These are phyloP conservation scores for Maconellicoccus hirsutus DNA, from an alignment of 1,140 invertebrate genomes.

Conservation along the genomic window DNA sequence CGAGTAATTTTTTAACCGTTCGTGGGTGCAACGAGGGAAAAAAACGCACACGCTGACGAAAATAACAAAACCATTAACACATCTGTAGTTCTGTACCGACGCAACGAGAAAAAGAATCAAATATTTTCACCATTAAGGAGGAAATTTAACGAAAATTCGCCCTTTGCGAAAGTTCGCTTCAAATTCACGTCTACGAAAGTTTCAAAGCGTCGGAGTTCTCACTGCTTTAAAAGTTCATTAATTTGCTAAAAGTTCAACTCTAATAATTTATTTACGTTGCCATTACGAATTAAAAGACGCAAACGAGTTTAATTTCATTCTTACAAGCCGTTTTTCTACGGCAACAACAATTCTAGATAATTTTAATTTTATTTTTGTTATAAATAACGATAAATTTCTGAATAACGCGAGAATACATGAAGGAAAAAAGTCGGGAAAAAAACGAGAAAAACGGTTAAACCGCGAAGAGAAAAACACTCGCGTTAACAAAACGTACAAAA, in stretches of 20 bases:
- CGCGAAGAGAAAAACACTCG: not conserved
- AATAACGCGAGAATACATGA: not conserved
- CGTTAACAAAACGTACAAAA: not conserved
- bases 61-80: no score
- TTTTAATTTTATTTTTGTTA: constrained; percentile 6
- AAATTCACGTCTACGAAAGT: constrained; percentile 2
- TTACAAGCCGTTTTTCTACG: not conserved
- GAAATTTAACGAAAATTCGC: not conserved
- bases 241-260: constrained; percentile 4
- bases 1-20: no score
- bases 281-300: constrained; percentile 4
- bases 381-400: constrained; percentile 3
- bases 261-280: constrained; percentile 1
- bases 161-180: not conserved
- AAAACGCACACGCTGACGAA: no score
- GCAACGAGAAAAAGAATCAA: not conserved
- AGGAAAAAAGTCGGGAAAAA: not conserved
- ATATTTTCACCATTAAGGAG: not conserved
- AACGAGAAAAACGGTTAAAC: not conserved
- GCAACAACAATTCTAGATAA: not conserved
- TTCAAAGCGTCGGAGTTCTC: constrained; percentile 7
- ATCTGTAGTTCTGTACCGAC: no score
- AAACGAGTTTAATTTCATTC: constrained; percentile 1
- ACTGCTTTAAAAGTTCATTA: constrained; percentile 9
- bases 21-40: no score